Evolutionary conservation across 2,797 vertebrate species (phyloP).

Genomic region (Dryobates pubescens): DNA sequence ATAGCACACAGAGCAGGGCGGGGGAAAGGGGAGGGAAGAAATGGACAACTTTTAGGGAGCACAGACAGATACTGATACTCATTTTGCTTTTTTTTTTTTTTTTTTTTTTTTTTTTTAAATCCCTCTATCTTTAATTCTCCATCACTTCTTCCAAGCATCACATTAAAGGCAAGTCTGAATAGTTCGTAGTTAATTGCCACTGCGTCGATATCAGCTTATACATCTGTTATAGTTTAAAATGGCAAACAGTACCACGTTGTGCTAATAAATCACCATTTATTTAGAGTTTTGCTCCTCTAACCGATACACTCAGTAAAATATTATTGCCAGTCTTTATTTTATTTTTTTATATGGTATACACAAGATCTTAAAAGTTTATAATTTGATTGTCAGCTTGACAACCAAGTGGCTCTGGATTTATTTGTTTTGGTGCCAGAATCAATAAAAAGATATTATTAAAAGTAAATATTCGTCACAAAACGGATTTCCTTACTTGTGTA

Average conservation of each 20-base stretch:
- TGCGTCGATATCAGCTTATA: slow-evolving; percentile 82
- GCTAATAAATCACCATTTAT: slow-evolving; percentile 73
- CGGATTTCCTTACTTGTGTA: slow-evolving; percentile 70
- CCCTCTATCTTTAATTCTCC: slow-evolving; percentile 54
- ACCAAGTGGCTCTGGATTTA: slow-evolving; percentile 76
- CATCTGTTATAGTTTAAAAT: slow-evolving; percentile 80
- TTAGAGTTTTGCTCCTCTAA: slow-evolving; percentile 47
- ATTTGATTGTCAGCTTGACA: slow-evolving; percentile 81
- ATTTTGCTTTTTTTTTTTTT: slow-evolving; percentile 7
- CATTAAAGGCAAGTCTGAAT: slow-evolving; percentile 80
- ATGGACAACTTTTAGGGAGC: slow-evolving; percentile 82
- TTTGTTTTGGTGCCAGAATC: slow-evolving; percentile 76
- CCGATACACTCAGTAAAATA: slow-evolving; percentile 73
- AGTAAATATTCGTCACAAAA: slow-evolving; percentile 74
- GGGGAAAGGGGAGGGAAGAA: not conserved
- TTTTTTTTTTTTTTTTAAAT: not conserved
- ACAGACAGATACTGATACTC: slow-evolving; percentile 81
- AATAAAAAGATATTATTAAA: slow-evolving; percentile 74
- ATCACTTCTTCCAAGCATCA: slow-evolving; percentile 73
- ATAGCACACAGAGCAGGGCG: slow-evolving; percentile 82
- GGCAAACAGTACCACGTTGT: slow-evolving; percentile 80
- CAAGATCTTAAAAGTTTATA: slow-evolving; percentile 71
- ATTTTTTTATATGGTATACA: slow-evolving; percentile 64
- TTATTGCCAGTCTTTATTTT: slow-evolving; percentile 74
- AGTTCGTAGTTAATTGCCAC: slow-evolving; percentile 88